Evolutionary conservation across 2,113 vertebrate species (phyloP).

Genomic region (Gobius niger): DNA sequence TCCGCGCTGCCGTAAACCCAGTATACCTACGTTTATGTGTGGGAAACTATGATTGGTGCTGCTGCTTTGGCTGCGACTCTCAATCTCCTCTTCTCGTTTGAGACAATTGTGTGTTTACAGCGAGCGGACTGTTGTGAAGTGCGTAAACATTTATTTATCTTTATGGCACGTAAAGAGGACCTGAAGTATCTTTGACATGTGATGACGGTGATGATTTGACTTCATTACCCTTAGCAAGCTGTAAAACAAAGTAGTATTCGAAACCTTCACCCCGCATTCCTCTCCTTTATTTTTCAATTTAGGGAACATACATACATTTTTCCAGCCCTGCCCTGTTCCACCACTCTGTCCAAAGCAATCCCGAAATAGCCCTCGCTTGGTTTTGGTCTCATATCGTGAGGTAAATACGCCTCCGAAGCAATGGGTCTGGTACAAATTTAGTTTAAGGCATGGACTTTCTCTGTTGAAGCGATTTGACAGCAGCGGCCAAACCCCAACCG

Average conservation of each 20-base stretch:
- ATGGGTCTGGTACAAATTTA: slow-evolving; percentile 63
- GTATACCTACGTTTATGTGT: slow-evolving; percentile 73
- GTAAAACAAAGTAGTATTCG: background rate
- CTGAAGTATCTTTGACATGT: no score
- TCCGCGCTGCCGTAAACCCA: slow-evolving; percentile 71
- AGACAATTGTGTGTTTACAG: slow-evolving; percentile 7
- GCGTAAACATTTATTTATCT: background rate
- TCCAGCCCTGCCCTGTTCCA: slow-evolving; percentile 39
- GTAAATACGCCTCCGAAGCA: slow-evolving; percentile 61
- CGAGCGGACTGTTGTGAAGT: slow-evolving; percentile 3
- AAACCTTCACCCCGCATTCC: no score
- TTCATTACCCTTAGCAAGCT: background rate
- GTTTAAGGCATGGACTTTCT: slow-evolving; percentile 44
- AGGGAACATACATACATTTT: slow-evolving; percentile 40
- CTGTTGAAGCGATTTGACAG: slow-evolving; percentile 59
- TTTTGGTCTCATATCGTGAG: slow-evolving; percentile 36
- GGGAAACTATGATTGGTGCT: slow-evolving; percentile 66
- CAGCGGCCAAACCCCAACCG: slow-evolving; percentile 40
- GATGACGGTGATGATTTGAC: no score
- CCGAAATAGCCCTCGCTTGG: slow-evolving; percentile 20
- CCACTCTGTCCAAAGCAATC: slow-evolving; percentile 33
- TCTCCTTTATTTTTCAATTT: slow-evolving; percentile 20
- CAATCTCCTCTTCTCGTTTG: slow-evolving; percentile 40
- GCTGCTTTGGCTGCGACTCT: slow-evolving; percentile 36
- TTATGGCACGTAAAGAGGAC: background rate